Base-by-base conservation (phyloP, 37 sponge, comb jelly and placozoan species). In the Sycon ciliatum region DNA sequence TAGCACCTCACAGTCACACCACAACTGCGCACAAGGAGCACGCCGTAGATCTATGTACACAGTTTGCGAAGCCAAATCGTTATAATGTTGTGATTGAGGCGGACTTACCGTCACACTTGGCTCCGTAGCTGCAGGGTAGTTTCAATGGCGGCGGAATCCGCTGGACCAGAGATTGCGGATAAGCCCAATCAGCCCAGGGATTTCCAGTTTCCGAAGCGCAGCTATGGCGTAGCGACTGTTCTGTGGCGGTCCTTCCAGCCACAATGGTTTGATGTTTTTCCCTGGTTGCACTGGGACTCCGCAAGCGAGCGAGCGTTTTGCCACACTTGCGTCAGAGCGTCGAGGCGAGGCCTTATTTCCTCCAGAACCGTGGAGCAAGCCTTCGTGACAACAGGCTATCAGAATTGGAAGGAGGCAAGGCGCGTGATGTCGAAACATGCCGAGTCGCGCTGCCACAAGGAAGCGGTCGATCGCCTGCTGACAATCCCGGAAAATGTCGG, bases 211-310 rank as follows among this genome's bases (percentile, higher is more conserved):
- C n/a, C n/a, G n/a, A n/a, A n/a, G n/a, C n/a, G 68, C 4, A 32
- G 13, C 30, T 76, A 55, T 68, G 78, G 78, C 23, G 31, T 69
- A 40, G 69, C 34, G 30, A 39, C 55, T 35, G 78, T 76, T 3
- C 34, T 76, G n/a, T 42, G 37, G 22, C 39, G 68, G 46, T 27
- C 42, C 5, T 76, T 76, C 34, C 78, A 68, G 33, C 5, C 60
- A n/a, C 4, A 5, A 3, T 73, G 74, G 58, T 73, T 73, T 65
- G 32, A 32, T 3, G 11, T 20, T 3, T 73, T 57, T 57, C 4
- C 57, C 28, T 73, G 74, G 74, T 35, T 73, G 27, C 74, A 73
- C 31, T 73, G 58, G 22, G 58, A 35, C 33, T 57, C 58, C 36
- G 38, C 7, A 6, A n/a, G n/a, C 39, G 63, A 60, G 7, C 24